Percentiles rank a stretch among this genome's conserved stretches.
Conservation (phyloP, 1,140 invertebrate genomes). For the Orius laevigatus region DNA sequence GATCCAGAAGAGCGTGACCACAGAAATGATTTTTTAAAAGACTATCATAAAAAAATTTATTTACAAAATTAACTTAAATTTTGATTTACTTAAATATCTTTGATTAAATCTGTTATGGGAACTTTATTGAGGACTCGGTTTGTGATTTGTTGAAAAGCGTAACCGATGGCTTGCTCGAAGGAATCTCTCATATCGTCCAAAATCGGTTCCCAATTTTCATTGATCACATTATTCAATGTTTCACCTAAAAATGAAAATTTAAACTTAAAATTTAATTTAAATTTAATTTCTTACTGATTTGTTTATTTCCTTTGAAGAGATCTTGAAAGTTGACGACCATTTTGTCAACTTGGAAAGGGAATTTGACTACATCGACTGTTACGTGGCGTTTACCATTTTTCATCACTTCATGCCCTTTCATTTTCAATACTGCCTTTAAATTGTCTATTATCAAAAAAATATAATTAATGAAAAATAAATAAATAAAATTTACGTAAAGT, state of each 20-base stretch:
- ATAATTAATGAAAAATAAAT: background rate
- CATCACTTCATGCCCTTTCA: conserved; percentile 1
- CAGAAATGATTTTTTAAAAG: too few species aligned
- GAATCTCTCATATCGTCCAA: conserved; percentile 9
- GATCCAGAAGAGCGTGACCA: too few species aligned
- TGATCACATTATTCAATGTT: conserved; percentile 3
- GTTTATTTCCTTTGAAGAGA: conserved; percentile 3
- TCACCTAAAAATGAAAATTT: conserved; percentile 7
- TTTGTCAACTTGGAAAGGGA: background rate
- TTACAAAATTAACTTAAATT: background rate
- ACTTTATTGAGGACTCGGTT: conserved; percentile 8
- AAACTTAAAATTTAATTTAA: too few species aligned
- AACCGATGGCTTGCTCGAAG: conserved; percentile 5
- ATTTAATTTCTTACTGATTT: conserved; percentile 1
- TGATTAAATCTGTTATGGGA: background rate
- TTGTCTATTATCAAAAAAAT: conserved; percentile 2
- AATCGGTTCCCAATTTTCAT: conserved; percentile 9
- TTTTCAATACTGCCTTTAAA: conserved; percentile 3
- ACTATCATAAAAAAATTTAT: background rate
- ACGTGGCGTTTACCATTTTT: conserved; percentile 1
- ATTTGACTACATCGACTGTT: background rate
- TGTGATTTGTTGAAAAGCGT: conserved; percentile 8
- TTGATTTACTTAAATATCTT: conserved; percentile 4
- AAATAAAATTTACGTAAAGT: conserved; percentile 8
- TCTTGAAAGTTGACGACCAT: conserved; percentile 2